A percentile compares a stretch with the other conserved stretches of the same genome.
phyloP scores from a whole-genome alignment of 2,888 invertebrate genomes.

The Schizaphis graminum region DNA sequence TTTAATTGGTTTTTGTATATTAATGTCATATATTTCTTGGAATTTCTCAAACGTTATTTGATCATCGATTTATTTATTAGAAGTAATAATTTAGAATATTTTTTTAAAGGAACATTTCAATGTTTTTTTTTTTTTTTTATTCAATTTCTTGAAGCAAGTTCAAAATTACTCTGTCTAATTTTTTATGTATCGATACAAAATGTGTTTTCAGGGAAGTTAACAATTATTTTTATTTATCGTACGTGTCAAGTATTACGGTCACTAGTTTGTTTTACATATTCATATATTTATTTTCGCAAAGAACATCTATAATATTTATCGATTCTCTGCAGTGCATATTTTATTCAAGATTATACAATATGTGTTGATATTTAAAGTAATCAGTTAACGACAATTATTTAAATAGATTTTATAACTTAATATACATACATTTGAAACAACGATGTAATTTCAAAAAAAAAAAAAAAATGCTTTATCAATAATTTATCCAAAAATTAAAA shows the following conservation, averaged over 20 bases:
- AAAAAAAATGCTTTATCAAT: neutral
- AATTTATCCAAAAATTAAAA: neutral
- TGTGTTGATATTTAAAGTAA: neutral
- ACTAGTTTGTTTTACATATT: neutral
- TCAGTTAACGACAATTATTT: neutral
- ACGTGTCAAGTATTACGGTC: neutral
- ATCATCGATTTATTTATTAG: neutral
- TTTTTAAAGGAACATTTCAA: neutral
- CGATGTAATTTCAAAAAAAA: neutral
- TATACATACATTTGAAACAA: neutral
- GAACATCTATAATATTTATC: neutral
- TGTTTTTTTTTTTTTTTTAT: neutral
- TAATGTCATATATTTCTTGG: neutral
- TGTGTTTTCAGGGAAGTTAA: neutral
- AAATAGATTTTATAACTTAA: neutral
- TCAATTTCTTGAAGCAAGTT: neutral
- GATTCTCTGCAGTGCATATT: neutral
- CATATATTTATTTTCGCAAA: neutral
- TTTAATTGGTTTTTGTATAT: neutral
- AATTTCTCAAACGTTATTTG: neutral
- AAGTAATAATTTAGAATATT: neutral
- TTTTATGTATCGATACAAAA: neutral
- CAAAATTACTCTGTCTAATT: neutral
- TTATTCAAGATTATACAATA: neutral
- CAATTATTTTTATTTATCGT: neutral